Evolutionary conservation across 2,888 invertebrate genomes (phyloP).

Genomic region (Dynastes tityus): DNA sequence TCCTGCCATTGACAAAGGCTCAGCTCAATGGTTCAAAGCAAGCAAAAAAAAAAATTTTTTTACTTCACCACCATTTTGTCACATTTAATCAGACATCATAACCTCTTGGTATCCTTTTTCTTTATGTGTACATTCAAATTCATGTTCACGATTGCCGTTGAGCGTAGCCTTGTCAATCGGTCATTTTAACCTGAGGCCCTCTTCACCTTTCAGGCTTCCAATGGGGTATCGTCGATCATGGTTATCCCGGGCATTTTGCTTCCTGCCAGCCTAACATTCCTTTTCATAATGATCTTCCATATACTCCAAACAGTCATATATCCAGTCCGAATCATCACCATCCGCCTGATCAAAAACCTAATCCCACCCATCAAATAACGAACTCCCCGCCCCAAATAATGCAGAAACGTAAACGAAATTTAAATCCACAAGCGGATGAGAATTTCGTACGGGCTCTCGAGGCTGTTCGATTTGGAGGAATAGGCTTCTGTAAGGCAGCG

Average conservation of each 20-base stretch:
- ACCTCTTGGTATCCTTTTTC: slow-evolving; percentile 44
- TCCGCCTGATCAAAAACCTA: slow-evolving; percentile 56
- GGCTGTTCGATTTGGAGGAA: slow-evolving; percentile 87
- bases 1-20: slow-evolving; percentile 64
- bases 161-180: slow-evolving; percentile 66
- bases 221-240: slow-evolving; percentile 89
- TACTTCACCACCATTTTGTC: slow-evolving; percentile 46
- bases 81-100: slow-evolving; percentile 44
- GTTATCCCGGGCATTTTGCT: slow-evolving; percentile 75
- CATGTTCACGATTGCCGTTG: slow-evolving; percentile 68
- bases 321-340: slow-evolving; percentile 46
- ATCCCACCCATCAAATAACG: slow-evolving; percentile 64
- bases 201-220: slow-evolving; percentile 79
- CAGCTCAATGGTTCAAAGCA: slow-evolving; percentile 64
- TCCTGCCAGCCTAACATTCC: slow-evolving; percentile 75
- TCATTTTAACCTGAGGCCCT: slow-evolving; percentile 58
- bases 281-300: slow-evolving; percentile 68
- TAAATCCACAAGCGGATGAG: slow-evolving; percentile 87
- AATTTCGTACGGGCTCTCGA: slow-evolving; percentile 87
- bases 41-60: slow-evolving; percentile 23
- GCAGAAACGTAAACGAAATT: slow-evolving; percentile 80
- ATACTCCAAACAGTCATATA: slow-evolving; percentile 53
- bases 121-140: slow-evolving; percentile 50
- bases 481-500: slow-evolving; percentile 90
- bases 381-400: slow-evolving; percentile 69